A percentile compares a stretch with the other conserved stretches of the same genome.
Conservation (phyloP, 2,888 invertebrate species). For the Watsonalla binaria region DNA sequence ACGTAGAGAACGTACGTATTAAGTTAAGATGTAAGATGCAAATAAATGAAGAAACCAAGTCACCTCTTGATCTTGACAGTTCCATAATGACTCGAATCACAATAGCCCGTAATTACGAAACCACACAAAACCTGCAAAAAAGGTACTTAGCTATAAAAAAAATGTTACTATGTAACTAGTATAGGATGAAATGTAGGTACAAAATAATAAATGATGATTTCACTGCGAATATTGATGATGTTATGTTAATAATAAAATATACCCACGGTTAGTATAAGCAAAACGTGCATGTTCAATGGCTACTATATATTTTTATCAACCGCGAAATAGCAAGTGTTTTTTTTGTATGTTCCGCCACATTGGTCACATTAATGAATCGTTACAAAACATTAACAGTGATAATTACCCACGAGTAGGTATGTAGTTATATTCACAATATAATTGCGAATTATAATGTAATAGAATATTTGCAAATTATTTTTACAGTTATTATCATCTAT, state of each 20-base stretch:
- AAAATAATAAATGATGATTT: background rate
- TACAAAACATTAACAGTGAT: background rate
- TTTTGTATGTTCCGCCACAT: background rate
- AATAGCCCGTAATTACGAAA: background rate
- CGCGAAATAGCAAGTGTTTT: background rate
- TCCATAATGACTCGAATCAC: background rate
- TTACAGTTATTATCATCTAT: too few species aligned
- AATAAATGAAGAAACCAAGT: background rate
- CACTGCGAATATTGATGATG: background rate
- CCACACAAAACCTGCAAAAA: slow-evolving; percentile 2
- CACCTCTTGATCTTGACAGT: background rate
- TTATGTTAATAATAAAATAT: too few species aligned
- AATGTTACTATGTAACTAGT: background rate
- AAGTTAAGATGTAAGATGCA: background rate
- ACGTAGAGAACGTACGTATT: background rate
- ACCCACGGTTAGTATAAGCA: background rate
- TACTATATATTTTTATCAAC: background rate
- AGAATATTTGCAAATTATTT: too few species aligned
- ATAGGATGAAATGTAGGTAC: background rate
- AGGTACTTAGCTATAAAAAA: background rate
- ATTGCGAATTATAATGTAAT: too few species aligned
- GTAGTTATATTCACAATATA: too few species aligned
- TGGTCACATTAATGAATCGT: background rate
- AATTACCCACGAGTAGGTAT: too few species aligned
- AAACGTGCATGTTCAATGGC: background rate